Evolutionary conservation across 2,113 vertebrate species (phyloP), one percentile per base, ranked within the genome.

Genomic region (Garra rufa): DNA sequence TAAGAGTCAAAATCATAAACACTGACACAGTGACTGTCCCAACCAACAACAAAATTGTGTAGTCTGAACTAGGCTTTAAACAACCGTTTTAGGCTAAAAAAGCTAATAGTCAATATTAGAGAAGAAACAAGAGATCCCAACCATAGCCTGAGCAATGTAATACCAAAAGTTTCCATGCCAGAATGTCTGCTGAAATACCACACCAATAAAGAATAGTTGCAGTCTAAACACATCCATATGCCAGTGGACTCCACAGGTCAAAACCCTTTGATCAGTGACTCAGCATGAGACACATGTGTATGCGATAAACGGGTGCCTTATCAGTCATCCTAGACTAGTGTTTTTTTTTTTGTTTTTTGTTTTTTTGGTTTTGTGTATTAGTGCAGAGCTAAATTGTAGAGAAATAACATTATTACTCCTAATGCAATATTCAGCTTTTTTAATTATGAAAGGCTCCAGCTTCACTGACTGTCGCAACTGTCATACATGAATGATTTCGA

Each of bases 141-240:
- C 65, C 17, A 84, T 59, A 74, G 44, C n/a, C 11, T 28, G 3
- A 73, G 34, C 52, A 48, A 34, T 38, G 28, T 43, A 48, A 79
- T 79, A 55, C n/a, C 21, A 26, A 30, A 26, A 44, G 81, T 74
- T 34, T 83, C 26, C 7, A 52, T 67, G 15, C 10, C 21, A 59
- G 34, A 78, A 26, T 41, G 19, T 44, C 81, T 75, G 71, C 28
- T 67, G 73, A 76, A 69, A 55, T 55, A 65, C 34, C 0, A 24
- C 75, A 75, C 41, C 67, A 76, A 50, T 76, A 74, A 70, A 81
- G 41, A 4, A 2, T 17, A 59, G n/a, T 86, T 57, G 30, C 0
- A 9, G 44, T 17, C 8, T 76, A 84, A 84, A 81, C 41, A 46
- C 77, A 84, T 84, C 46, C 77, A 81, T 59, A 83, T 80, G 76